Percentiles rank a stretch among this genome's conserved stretches.
Conservation (phyloP, 2,888 invertebrate genomes). For the Xylota segnis region DNA sequence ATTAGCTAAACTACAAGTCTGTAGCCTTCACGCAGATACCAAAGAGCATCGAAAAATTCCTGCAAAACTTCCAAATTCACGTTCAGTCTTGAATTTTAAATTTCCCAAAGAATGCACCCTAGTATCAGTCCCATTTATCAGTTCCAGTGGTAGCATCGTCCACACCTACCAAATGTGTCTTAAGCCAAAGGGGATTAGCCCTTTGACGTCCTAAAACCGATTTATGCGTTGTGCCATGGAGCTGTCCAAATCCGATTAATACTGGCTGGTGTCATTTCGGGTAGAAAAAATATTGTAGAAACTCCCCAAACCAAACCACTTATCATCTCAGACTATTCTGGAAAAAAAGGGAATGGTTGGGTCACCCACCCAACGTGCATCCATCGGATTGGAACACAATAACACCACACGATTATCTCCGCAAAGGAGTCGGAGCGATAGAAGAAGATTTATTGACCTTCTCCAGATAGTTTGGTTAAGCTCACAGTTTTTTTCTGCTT, state of each 20-base stretch:
- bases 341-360: not conserved
- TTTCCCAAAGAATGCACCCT: not conserved
- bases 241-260: constrained; percentile 44
- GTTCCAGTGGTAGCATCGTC: not conserved
- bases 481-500: not conserved
- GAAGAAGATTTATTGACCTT: constrained; percentile 43
- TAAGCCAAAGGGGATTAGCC: constrained; percentile 17
- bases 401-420: constrained; percentile 40
- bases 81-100: not conserved
- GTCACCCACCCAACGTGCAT: constrained; percentile 13
- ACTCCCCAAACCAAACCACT: constrained; percentile 8
- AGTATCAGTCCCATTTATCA: not conserved
- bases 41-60: no score
- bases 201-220: constrained; percentile 44
- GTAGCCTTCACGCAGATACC: no score
- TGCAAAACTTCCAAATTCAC: no score
- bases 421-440: constrained; percentile 11
- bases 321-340: constrained; percentile 7
- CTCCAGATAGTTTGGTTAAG: constrained; percentile 7
- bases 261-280: constrained; percentile 12
- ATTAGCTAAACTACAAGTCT: no score
- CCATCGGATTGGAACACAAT: constrained; percentile 29
- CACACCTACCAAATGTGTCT: constrained; percentile 1
- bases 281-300: not conserved
- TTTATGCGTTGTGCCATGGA: constrained; percentile 34